Evolutionary conservation across 2,888 invertebrate species (phyloP).

Genomic region (Bombyx huttoni): DNA sequence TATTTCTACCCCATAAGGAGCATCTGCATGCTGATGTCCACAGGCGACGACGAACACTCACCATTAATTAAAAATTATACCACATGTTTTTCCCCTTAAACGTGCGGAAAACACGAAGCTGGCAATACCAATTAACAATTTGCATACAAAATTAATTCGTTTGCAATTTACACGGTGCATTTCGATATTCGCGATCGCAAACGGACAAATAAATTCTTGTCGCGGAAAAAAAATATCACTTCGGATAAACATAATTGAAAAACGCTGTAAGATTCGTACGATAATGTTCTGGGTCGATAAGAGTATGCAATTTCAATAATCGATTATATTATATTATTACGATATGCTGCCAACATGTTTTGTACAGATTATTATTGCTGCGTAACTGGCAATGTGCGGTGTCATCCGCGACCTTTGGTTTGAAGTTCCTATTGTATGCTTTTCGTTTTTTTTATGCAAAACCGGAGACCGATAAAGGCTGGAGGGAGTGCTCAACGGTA

Average conservation of each 20-base stretch:
- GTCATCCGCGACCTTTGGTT: neutral
- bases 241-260: constrained; percentile 1
- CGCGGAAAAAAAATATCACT: neutral
- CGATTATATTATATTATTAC: neutral
- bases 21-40: too few species aligned
- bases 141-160: constrained; percentile 22
- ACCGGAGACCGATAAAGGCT: too few species aligned
- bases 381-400: neutral
- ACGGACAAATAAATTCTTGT: neutral
- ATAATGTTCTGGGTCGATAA: neutral
- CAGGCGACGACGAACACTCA: neutral
- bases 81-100: neutral
- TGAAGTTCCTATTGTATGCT: too few species aligned
- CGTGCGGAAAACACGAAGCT: neutral
- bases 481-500: too few species aligned
- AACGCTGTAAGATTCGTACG: constrained; percentile 1
- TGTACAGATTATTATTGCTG: neutral
- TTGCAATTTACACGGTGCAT: constrained; percentile 12
- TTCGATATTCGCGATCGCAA: neutral
- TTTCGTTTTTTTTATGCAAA: too few species aligned
- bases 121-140: constrained; percentile 7
- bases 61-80: neutral
- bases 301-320: constrained; percentile 5
- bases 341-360: neutral
- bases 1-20: too few species aligned